Evolutionary conservation across 2,113 vertebrate genomes (phyloP).

Genomic region (Festucalex cinctus): DNA sequence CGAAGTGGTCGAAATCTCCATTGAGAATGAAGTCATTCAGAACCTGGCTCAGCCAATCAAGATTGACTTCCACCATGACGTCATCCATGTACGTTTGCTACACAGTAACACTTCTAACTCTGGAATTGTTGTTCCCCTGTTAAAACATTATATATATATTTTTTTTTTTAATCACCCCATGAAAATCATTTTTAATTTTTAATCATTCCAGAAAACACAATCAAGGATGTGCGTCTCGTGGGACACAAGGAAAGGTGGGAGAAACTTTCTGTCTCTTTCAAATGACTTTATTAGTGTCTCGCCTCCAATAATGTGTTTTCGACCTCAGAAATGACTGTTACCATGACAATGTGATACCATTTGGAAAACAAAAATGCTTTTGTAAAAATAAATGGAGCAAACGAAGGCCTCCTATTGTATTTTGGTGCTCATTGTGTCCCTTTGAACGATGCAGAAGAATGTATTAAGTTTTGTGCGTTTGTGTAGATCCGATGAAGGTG

Average conservation of each 20-base stretch:
- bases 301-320: neutral
- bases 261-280: neutral
- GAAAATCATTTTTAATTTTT: too few species aligned
- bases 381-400: neutral
- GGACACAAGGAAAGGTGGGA: constrained; percentile 67
- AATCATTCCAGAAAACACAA: constrained; percentile 53
- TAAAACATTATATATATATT: neutral
- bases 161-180: neutral
- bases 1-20: constrained; percentile 65
- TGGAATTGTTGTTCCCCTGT: neutral
- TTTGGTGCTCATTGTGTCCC: neutral
- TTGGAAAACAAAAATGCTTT: neutral
- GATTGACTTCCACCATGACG: constrained; percentile 60
- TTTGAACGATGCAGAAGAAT: too few species aligned
- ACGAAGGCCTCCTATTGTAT: neutral
- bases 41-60: constrained; percentile 59
- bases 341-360: too few species aligned
- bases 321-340: too few species aligned
- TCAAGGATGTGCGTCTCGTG: constrained; percentile 68
- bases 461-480: neutral
- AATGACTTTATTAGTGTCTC: neutral
- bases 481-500: constrained; percentile 58
- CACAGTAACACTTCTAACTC: neutral
- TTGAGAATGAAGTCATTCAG: constrained; percentile 62
- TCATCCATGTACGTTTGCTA: constrained; percentile 52